Evolutionary conservation across 2,888 invertebrate species (phyloP).

Genomic region (Halictus ligatus): DNA sequence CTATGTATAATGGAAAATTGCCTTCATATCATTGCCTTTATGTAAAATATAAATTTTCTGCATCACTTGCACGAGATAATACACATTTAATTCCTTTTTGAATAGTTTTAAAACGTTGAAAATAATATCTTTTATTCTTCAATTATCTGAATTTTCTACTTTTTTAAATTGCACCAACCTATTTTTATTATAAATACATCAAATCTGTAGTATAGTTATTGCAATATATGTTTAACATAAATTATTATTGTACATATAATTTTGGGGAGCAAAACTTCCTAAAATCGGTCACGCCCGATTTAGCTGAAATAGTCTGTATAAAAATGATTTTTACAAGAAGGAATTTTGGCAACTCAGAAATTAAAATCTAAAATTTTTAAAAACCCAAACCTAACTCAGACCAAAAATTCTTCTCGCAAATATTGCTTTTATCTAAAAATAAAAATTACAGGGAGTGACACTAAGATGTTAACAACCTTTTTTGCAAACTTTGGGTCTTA

Average conservation of each 20-base stretch:
- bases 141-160: too few relatives aligned
- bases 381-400: background rate
- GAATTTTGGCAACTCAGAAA: background rate
- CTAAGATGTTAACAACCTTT: too few relatives aligned
- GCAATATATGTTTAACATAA: background rate
- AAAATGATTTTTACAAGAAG: background rate
- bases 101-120: too few relatives aligned
- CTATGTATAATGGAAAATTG: constrained; percentile 4
- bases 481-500: too few relatives aligned
- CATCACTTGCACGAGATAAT: background rate
- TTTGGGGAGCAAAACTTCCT: background rate
- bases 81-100: too few relatives aligned
- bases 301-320: background rate
- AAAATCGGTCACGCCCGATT: too few relatives aligned
- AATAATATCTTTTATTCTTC: too few relatives aligned
- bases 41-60: background rate
- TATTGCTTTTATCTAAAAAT: too few relatives aligned
- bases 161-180: background rate
- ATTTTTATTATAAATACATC: background rate
- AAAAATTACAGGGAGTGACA: too few relatives aligned
- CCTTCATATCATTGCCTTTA: constrained; percentile 6
- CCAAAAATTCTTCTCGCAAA: too few relatives aligned
- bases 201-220: constrained; percentile 1
- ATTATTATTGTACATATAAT: background rate
- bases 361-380: background rate